Evolutionary conservation across 2,113 vertebrate species (phyloP).

Genomic region (Oenanthe oenanthe): DNA sequence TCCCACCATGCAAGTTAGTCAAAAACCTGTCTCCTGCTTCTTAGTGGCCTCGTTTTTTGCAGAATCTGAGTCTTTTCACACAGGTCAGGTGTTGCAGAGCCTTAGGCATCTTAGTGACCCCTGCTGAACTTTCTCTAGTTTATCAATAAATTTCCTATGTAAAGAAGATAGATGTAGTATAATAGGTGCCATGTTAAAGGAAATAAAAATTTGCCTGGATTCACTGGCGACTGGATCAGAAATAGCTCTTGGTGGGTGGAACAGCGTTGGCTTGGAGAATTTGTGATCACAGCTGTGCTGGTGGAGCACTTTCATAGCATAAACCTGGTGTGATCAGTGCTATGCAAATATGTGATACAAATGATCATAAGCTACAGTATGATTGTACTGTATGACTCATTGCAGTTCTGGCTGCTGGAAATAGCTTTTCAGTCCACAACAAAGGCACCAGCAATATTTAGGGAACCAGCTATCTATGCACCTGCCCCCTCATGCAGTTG

Average conservation of each 20-base stretch:
- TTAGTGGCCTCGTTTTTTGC: neutral
- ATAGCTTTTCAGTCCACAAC: neutral
- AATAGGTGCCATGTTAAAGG: neutral
- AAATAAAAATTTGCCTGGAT: neutral
- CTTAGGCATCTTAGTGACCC: neutral
- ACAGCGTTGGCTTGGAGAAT: neutral
- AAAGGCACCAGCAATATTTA: neutral
- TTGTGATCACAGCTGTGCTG: neutral
- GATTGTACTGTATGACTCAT: neutral
- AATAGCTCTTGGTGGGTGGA: neutral
- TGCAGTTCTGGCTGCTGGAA: neutral
- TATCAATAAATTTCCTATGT: neutral
- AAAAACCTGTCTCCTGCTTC: neutral
- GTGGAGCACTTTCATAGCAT: neutral
- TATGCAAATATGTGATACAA: neutral
- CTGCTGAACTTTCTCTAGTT: neutral
- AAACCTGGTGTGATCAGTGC: neutral
- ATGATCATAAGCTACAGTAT: neutral
- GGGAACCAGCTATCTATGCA: neutral
- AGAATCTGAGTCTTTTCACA: neutral
- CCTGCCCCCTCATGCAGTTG: rapidly evolving
- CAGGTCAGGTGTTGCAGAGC: neutral
- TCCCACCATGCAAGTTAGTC: neutral
- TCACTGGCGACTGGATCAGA: neutral
- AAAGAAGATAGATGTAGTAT: neutral